phyloP scores from a whole-genome alignment of 2,888 invertebrate genomes.

The Phragmatobia fuliginosa region DNA sequence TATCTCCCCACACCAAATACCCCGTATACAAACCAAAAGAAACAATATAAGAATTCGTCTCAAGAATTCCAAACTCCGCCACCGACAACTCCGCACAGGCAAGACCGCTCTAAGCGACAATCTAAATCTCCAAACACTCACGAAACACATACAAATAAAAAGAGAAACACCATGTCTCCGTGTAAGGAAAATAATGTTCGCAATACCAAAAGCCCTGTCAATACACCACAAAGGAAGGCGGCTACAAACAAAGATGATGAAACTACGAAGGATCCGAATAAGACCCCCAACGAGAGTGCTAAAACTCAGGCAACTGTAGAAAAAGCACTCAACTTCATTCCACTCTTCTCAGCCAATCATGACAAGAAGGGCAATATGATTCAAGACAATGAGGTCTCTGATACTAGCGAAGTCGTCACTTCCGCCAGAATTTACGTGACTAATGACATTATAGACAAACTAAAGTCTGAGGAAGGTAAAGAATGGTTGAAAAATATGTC shows the following conservation, averaged over 20 bases:
- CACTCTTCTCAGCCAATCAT: conserved; percentile 67
- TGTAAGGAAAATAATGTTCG: conserved; percentile 54
- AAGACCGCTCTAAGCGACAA: conserved; percentile 65
- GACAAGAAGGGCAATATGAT: conserved; percentile 77
- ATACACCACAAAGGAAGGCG: conserved; percentile 51
- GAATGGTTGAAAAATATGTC: conserved; percentile 74
- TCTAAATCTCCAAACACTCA: conserved; percentile 74
- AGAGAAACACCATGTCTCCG: conserved; percentile 54
- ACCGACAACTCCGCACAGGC: conserved; percentile 23
- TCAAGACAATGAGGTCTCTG: conserved; percentile 81
- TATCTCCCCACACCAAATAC: conserved; percentile 39
- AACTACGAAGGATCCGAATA: conserved; percentile 41
- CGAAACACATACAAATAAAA: conserved; percentile 70
- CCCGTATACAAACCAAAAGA: conserved; percentile 24
- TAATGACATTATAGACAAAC: conserved; percentile 76
- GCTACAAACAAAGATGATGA: conserved; percentile 47
- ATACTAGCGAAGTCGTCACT: conserved; percentile 74
- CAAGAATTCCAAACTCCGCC: conserved; percentile 47
- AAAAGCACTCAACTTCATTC: conserved; percentile 67
- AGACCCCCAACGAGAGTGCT: conserved; percentile 31
- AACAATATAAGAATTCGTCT: conserved; percentile 39
- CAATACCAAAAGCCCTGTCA: conserved; percentile 50
- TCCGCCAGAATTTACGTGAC: conserved; percentile 83
- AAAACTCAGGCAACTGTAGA: conserved; percentile 45
- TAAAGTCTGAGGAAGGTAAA: conserved; percentile 79